Evolutionary conservation across 2,113 vertebrate species (phyloP).

Genomic region (Nesoenas mayeri): DNA sequence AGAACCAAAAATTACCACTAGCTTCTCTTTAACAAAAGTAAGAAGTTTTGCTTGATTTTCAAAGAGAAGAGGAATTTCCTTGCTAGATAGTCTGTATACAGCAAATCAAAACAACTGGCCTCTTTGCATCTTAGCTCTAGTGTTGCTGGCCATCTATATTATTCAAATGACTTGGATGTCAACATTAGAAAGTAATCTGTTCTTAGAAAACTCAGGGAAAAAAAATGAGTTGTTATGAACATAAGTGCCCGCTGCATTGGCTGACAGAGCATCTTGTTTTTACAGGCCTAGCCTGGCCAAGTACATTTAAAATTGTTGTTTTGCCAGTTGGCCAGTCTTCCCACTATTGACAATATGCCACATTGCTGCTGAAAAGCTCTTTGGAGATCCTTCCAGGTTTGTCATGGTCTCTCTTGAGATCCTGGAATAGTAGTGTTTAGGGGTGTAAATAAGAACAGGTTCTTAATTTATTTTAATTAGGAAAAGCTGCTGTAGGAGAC

Average conservation of each 20-base stretch:
- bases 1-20: not conserved
- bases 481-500: not conserved
- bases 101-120: not conserved
- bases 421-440: not conserved
- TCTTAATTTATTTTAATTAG: not conserved
- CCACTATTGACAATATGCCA: not conserved
- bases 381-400: not conserved
- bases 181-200: not conserved
- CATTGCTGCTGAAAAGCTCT: not conserved
- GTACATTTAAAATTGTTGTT: not conserved
- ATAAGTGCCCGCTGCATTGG: not conserved
- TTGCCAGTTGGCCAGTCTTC: not conserved
- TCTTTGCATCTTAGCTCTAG: not conserved
- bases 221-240: not conserved
- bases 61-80: not conserved
- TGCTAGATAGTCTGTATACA: not conserved
- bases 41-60: not conserved
- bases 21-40: not conserved
- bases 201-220: not conserved
- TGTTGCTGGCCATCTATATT: not conserved
- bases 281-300: not conserved
- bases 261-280: slow-evolving; percentile 4
- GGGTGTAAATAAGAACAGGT: not conserved
- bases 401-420: not conserved
- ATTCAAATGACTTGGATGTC: slow-evolving; percentile 11